A percentile compares a stretch with the other conserved stretches of the same genome.
phyloP scores from a whole-genome alignment of 1,140 invertebrate species.

The Diuraphis noxia region DNA sequence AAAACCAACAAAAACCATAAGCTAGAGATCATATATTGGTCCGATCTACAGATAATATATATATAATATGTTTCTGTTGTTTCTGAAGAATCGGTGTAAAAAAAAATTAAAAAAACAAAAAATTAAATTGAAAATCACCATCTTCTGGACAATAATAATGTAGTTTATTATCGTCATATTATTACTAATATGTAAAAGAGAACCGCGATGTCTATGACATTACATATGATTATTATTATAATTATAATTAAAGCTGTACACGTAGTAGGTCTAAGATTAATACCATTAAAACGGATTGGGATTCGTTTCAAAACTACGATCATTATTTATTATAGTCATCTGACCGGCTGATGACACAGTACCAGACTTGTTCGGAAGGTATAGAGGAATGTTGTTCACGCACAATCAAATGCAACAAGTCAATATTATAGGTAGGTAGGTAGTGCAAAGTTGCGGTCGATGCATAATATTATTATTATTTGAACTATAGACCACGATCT shows the following conservation, averaged over 20 bases:
- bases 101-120: not conserved
- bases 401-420: not conserved
- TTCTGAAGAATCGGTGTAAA: not conserved
- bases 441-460: not conserved
- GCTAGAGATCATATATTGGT: constrained; percentile 50
- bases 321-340: not conserved
- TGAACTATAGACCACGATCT: not conserved
- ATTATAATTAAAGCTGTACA: not conserved
- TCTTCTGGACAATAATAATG: not conserved
- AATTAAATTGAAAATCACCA: not conserved
- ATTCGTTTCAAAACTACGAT: not conserved
- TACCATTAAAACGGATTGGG: not conserved
- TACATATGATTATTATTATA: too few species aligned
- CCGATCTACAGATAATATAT: not conserved
- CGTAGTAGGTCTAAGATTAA: not conserved
- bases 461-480: too few species aligned
- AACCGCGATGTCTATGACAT: not conserved
- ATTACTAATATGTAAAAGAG: not conserved
- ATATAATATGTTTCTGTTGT: not conserved
- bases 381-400: not conserved
- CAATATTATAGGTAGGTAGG: too few species aligned
- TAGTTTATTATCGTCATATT: too few species aligned
- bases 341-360: too few species aligned
- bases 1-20: constrained; percentile 35
- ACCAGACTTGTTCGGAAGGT: not conserved